These are phyloP conservation scores for Talpa occidentalis DNA, from an alignment of 2,113 vertebrate species.

Conservation along the genomic window DNA sequence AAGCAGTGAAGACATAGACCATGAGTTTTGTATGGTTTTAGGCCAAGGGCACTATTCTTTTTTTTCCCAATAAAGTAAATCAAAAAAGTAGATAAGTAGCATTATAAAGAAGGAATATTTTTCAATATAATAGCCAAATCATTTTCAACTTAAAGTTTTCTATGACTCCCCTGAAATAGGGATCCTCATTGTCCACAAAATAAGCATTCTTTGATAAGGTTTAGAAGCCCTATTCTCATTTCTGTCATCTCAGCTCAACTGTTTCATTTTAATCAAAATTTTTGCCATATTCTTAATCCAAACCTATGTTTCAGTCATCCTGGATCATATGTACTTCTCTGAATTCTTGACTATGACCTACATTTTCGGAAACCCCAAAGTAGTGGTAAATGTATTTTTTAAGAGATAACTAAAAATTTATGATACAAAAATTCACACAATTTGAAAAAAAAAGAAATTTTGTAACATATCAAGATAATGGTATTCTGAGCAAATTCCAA, in stretches of 20 bases:
- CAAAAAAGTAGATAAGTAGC: not conserved
- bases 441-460: not conserved
- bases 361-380: not conserved
- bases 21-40: not conserved
- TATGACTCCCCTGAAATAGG: no score
- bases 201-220: not conserved
- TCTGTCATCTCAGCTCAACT: not conserved
- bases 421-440: not conserved
- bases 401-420: not conserved
- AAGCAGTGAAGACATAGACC: not conserved
- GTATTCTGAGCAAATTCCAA: not conserved
- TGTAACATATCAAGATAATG: not conserved
- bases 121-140: not conserved
- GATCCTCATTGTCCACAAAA: not conserved
- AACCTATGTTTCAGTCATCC: not conserved
- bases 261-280: not conserved
- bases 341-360: not conserved
- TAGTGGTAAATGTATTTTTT: not conserved
- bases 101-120: not conserved
- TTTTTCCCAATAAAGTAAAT: not conserved
- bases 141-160: not conserved
- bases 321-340: not conserved
- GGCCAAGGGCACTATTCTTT: not conserved
- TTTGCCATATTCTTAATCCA: not conserved
- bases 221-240: not conserved